Conservation (phyloP, 2,888 invertebrate species). For the Euplagia quadripunctaria region DNA sequence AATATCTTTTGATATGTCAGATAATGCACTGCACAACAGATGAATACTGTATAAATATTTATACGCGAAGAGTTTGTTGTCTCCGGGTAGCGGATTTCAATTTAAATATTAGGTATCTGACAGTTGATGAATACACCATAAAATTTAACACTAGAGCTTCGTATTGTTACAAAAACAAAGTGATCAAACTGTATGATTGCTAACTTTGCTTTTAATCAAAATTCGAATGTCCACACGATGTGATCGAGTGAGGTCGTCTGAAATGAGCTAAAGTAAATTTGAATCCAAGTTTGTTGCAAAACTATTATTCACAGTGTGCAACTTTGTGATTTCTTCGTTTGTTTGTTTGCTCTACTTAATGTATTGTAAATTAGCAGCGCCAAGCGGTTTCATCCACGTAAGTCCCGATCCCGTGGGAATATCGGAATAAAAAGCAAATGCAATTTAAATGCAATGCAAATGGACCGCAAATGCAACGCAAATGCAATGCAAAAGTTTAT, state of each 20-base stretch:
- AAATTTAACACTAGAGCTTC: background rate
- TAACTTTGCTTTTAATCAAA: background rate
- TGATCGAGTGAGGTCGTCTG: background rate
- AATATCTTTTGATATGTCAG: too few relatives aligned
- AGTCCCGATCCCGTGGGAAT: too few relatives aligned
- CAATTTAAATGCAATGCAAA: too few relatives aligned
- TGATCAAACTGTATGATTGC: background rate
- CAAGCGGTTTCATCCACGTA: too few relatives aligned
- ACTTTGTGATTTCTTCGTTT: constrained; percentile 5
- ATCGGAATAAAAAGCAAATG: too few relatives aligned
- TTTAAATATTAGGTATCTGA: background rate
- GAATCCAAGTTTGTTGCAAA: constrained; percentile 9
- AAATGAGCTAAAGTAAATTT: constrained; percentile 14
- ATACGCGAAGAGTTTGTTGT: too few relatives aligned
- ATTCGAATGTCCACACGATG: background rate
- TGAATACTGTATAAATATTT: too few relatives aligned
- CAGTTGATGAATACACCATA: background rate
- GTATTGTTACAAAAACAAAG: background rate
- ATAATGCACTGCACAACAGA: too few relatives aligned
- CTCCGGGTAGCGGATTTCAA: background rate
- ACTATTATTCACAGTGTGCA: background rate
- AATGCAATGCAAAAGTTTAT: too few relatives aligned
- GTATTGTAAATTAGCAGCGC: background rate
- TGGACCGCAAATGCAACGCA: too few relatives aligned
- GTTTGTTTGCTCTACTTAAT: background rate